Evolutionary conservation across 2,797 vertebrate genomes (phyloP).

Genomic region (Ataeniobius toweri): DNA sequence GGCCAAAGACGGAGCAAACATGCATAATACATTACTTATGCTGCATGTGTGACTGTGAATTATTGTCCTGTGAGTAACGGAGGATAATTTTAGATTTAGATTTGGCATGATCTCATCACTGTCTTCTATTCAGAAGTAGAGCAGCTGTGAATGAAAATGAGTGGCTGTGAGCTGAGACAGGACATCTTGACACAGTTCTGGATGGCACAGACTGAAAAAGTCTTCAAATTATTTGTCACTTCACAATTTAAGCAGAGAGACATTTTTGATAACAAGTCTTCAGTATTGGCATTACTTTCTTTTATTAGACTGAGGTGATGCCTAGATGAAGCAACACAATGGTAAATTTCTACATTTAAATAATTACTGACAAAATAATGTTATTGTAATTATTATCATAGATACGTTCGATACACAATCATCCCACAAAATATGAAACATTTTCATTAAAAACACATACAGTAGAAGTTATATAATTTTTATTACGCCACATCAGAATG

Average conservation of each 20-base stretch:
- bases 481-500: neutral
- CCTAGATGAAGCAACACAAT: neutral
- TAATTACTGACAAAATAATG: neutral
- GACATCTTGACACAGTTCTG: slow-evolving; percentile 47
- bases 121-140: slow-evolving; percentile 51
- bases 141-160: slow-evolving; percentile 51
- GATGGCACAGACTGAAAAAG: slow-evolving; percentile 4
- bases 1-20: slow-evolving; percentile 72
- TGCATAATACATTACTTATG: slow-evolving; percentile 79
- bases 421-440: neutral
- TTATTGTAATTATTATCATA: neutral
- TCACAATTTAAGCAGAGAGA: slow-evolving; percentile 2
- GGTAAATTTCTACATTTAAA: neutral
- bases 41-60: slow-evolving; percentile 72
- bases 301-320: neutral
- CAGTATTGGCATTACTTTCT: neutral
- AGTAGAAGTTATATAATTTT: neutral
- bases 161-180: slow-evolving; percentile 32
- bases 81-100: slow-evolving; percentile 62
- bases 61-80: slow-evolving; percentile 61
- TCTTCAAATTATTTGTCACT: slow-evolving; percentile 30
- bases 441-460: neutral
- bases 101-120: slow-evolving; percentile 65
- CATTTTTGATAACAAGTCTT: slow-evolving; percentile 2
- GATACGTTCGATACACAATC: neutral